Base-by-base conservation (phyloP, 1,140 invertebrate genomes). In the Saccostrea glomerata region DNA sequence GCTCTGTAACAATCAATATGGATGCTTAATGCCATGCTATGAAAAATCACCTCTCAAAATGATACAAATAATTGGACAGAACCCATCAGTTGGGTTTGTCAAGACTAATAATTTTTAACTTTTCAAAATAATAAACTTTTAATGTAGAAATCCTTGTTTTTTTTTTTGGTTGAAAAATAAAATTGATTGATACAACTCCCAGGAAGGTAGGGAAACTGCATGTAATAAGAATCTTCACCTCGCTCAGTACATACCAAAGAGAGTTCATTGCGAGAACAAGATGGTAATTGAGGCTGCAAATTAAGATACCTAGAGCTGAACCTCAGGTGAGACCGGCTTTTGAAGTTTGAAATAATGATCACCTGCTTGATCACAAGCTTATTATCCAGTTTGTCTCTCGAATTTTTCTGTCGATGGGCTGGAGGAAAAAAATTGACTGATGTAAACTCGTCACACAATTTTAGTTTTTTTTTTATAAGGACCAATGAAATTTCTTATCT, bases 61-160 rank as follows among this genome's bases (percentile, higher is more conserved):
- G 70, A 77, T 30, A 77, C 70, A 77, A 36, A 77, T 77, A 25
- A 77, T 36, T 77, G 23, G 70, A 25, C 70, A 77, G 70, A 17
- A 77, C 11, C 70, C 30, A 77, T 77, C 70, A 36, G 25, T 36
- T 30, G 23, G 13, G 70, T 13, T 23, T 73, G 66, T 23, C 70
- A 77, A 77, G 70, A 77, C 70, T 77, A 77, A 40, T 77, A 77
- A 36, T 77, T 47, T 47, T 77, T 77, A 36, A 77, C 70, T 77
- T 77, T 77, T 77, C 70, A 36, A 30, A 77, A 77, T 30, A 30
- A 36, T 30, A 77, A 77, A 77, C 70, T 40, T 77, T 77, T 77
- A 77, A 77, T 77, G 70, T 77, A 13, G 70, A 77, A 77, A 77
- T 77, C 70, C 70, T 13, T 77, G 70, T 77, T 77, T 77, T 77